A percentile compares a stretch with the other conserved stretches of the same genome.
Evolutionary conservation across 2,888 invertebrate species (phyloP).

Genomic region (Chalcosyrphus nemorum): DNA sequence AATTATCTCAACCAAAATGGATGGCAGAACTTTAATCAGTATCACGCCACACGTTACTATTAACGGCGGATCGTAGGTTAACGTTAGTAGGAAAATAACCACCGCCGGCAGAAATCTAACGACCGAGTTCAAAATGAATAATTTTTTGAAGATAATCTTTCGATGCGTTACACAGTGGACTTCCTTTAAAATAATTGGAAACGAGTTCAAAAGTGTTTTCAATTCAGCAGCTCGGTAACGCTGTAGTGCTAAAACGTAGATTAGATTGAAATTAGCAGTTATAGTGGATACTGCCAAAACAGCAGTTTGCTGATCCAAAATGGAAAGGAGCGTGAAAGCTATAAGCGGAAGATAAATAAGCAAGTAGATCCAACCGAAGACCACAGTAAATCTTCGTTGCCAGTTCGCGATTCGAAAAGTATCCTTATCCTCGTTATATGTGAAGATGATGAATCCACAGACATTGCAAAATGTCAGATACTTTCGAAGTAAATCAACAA

Average conservation of each 20-base stretch:
- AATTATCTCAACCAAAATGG: conserved; percentile 8
- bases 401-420: background rate
- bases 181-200: background rate
- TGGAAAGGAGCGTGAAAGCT: too few relatives aligned
- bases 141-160: background rate
- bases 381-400: background rate
- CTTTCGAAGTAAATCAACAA: background rate
- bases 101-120: background rate
- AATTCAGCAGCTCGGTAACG: background rate
- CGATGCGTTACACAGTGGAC: conserved; percentile 4
- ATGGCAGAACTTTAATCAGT: background rate
- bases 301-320: background rate
- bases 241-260: background rate
- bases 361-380: background rate
- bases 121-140: background rate
- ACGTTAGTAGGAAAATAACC: background rate
- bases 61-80: background rate
- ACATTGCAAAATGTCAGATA: conserved; percentile 1
- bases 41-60: too few relatives aligned
- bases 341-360: background rate
- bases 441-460: conserved; percentile 11
- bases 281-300: background rate
- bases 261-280: background rate
- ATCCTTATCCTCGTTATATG: background rate
- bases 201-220: background rate